These are phyloP conservation scores for Malacoctenus gilli DNA, from an alignment of 2,797 vertebrate genomes.

Conservation along the genomic window DNA sequence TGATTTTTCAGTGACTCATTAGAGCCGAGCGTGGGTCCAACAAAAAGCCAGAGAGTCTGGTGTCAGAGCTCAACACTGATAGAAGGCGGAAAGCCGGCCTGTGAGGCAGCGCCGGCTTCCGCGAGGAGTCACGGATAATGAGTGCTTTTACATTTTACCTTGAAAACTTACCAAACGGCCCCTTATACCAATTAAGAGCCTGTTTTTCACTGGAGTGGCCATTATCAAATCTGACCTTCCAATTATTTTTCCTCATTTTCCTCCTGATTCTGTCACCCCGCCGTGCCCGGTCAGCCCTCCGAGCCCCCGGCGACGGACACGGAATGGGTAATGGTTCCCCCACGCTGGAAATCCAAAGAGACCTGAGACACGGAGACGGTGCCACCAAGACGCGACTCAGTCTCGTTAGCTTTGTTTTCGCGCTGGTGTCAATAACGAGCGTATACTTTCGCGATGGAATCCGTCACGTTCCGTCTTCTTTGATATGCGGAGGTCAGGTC, in stretches of 20 bases:
- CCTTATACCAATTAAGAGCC: conserved; percentile 83
- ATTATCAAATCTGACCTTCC: conserved; percentile 87
- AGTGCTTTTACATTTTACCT: conserved; percentile 84
- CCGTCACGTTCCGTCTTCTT: not conserved
- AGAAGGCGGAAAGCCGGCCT: conserved; percentile 58
- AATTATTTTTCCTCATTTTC: conserved; percentile 85
- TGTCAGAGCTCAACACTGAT: conserved; percentile 50
- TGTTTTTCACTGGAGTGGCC: conserved; percentile 78
- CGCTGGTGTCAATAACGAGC: conserved; percentile 20
- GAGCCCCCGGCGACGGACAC: conserved; percentile 62
- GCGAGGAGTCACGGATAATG: conserved; percentile 76
- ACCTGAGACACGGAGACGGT: conserved; percentile 35
- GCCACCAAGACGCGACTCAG: conserved; percentile 15
- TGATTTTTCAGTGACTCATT: conserved; percentile 78
- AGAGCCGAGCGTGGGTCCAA: conserved; percentile 55
- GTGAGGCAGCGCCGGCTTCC: conserved; percentile 44
- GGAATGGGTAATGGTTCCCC: conserved; percentile 73
- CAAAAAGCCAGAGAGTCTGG: conserved; percentile 37
- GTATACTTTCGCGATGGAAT: not conserved
- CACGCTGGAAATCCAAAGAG: conserved; percentile 53
- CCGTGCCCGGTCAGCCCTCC: conserved; percentile 46
- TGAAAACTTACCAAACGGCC: conserved; percentile 79
- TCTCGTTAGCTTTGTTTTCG: conserved; percentile 35
- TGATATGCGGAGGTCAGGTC: not conserved
- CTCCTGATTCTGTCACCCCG: conserved; percentile 75